Conservation (phyloP, 2,113 vertebrate genomes). For the Polypterus senegalus region DNA sequence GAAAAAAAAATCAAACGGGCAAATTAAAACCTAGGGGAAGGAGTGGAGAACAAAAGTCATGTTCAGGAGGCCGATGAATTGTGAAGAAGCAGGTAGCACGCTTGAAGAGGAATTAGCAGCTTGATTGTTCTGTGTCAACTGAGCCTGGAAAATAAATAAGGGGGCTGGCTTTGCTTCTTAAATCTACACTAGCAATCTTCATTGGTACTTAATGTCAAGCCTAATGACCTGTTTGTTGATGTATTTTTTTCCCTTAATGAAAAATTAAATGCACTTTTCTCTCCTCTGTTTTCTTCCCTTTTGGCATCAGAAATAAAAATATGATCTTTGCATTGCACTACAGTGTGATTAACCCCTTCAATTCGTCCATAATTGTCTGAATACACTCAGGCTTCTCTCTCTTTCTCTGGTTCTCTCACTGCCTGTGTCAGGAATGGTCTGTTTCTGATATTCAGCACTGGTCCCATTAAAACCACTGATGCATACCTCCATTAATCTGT, state of each 20-base stretch:
- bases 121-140: constrained; percentile 3
- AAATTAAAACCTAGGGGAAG: constrained; percentile 17
- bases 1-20: constrained; percentile 8
- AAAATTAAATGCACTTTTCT: not conserved
- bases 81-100: constrained; percentile 4
- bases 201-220: constrained; percentile 17
- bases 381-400: too few species aligned
- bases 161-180: constrained; percentile 5
- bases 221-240: constrained; percentile 22
- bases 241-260: constrained; percentile 1
- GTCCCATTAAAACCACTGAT: not conserved
- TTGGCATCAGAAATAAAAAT: not conserved
- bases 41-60: constrained; percentile 7
- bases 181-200: constrained; percentile 1
- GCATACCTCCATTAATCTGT: not conserved
- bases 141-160: constrained; percentile 12
- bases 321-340: not conserved
- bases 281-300: not conserved
- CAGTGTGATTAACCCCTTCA: not conserved
- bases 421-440: not conserved
- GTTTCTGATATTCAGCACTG: not conserved
- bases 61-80: constrained; percentile 5
- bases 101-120: not conserved
- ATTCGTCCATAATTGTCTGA: too few species aligned
- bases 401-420: too few species aligned